Evolutionary conservation across 2,888 invertebrate genomes (phyloP).

Genomic region (Metellina segmentata): DNA sequence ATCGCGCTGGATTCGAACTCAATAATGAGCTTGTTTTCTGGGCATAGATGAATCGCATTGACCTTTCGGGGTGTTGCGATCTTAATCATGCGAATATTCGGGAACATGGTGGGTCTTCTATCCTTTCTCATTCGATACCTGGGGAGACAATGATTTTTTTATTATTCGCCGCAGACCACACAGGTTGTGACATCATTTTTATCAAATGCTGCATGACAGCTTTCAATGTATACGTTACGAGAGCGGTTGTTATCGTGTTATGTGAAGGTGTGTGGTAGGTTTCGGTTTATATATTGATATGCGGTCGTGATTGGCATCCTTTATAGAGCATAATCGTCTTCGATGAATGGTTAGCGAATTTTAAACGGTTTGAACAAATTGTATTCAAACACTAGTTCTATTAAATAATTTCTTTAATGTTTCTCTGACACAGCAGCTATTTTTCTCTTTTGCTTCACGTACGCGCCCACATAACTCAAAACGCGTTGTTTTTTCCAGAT

Average conservation of each 20-base stretch:
- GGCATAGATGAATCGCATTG: constrained; percentile 55
- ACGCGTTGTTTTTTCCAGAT: too few species aligned
- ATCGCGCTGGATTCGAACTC: background rate
- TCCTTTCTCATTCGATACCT: constrained; percentile 14
- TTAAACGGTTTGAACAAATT: too few species aligned
- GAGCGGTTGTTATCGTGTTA: background rate
- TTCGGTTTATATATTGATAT: background rate
- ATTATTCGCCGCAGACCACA: constrained; percentile 31
- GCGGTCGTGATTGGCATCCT: background rate
- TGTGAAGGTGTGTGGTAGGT: background rate
- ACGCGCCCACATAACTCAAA: too few species aligned
- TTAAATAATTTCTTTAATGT: too few species aligned
- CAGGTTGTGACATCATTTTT: constrained; percentile 38
- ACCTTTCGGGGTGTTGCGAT: constrained; percentile 56
- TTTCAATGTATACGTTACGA: background rate
- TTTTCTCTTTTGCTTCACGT: too few species aligned
- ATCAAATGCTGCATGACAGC: background rate
- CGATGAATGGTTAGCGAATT: too few species aligned
- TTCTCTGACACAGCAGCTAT: too few species aligned
- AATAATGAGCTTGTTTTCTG: constrained; percentile 58
- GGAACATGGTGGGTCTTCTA: background rate
- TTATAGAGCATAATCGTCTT: too few species aligned
- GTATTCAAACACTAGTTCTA: too few species aligned
- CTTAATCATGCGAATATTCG: constrained; percentile 40
- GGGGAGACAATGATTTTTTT: constrained; percentile 36